Conservation (phyloP, 2,113 vertebrate species). For the Ellobius talpinus region DNA sequence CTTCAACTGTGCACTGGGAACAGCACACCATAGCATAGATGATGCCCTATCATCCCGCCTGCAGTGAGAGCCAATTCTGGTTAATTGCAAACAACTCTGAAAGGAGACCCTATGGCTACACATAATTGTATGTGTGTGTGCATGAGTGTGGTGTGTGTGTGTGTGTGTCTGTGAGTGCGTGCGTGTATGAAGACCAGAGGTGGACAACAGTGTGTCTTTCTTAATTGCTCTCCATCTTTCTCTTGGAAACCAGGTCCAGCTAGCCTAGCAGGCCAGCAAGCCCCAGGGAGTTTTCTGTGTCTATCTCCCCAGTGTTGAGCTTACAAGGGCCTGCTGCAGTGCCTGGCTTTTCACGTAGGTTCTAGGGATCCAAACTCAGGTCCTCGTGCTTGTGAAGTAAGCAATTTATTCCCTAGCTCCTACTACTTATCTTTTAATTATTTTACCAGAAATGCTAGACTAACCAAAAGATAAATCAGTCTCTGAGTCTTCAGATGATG, state of each 20-base stretch:
- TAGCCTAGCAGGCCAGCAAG: neutral
- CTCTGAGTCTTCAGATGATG: slow-evolving; percentile 67
- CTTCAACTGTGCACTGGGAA: slow-evolving; percentile 21
- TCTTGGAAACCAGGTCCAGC: neutral
- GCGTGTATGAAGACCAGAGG: neutral
- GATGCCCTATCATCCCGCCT: neutral
- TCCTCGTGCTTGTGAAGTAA: neutral
- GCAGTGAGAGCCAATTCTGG: neutral
- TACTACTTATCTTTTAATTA: slow-evolving; percentile 78
- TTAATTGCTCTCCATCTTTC: neutral
- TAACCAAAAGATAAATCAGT: slow-evolving; percentile 67
- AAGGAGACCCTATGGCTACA: slow-evolving; percentile 43
- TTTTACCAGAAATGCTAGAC: slow-evolving; percentile 76
- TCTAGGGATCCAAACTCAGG: neutral
- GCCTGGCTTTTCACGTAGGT: neutral
- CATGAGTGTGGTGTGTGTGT: neutral
- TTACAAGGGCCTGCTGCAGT: neutral
- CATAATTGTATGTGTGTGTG: neutral
- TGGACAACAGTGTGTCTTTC: neutral
- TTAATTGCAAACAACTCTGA: neutral
- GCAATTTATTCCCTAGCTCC: neutral
- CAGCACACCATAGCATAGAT: fast-evolving
- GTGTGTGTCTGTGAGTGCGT: neutral
- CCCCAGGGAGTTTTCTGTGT: neutral
- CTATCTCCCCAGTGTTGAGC: neutral